phyloP scores from a whole-genome alignment of 1,140 invertebrate species.

The Atta texana region DNA sequence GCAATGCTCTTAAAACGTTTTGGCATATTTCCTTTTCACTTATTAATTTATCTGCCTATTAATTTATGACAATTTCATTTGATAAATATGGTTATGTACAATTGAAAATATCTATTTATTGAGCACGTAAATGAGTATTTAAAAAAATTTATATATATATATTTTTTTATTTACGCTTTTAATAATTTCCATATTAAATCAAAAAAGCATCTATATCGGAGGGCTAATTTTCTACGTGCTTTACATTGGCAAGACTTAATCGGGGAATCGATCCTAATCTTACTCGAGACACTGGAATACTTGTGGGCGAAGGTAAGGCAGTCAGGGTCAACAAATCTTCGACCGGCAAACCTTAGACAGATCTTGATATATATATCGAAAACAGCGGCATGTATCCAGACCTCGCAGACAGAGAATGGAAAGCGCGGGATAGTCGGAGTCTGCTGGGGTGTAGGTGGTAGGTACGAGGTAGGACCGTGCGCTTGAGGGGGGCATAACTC shows the following conservation, averaged over 20 bases:
- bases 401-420: slow-evolving; percentile 50
- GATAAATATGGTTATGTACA: neutral
- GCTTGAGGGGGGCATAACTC: slow-evolving; percentile 72
- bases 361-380: slow-evolving; percentile 76
- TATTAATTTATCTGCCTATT: neutral
- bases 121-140: neutral
- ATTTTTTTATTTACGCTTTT: neutral
- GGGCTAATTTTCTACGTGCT: slow-evolving; percentile 11
- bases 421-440: slow-evolving; percentile 44
- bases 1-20: slow-evolving; percentile 60
- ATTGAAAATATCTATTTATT: neutral
- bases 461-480: slow-evolving; percentile 49
- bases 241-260: slow-evolving; percentile 40
- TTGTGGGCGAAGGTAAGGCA: slow-evolving; percentile 60
- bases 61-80: neutral
- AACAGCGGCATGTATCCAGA: slow-evolving; percentile 68
- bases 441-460: slow-evolving; percentile 31
- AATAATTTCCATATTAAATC: neutral
- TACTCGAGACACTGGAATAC: slow-evolving; percentile 57
- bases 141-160: neutral
- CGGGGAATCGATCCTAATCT: slow-evolving; percentile 59
- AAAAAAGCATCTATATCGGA: neutral
- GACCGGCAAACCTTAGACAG: slow-evolving; percentile 74
- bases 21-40: neutral
- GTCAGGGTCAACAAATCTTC: slow-evolving; percentile 64